Evolutionary conservation across 2,888 invertebrate genomes (phyloP), one percentile per base, ranked within the genome.

Genomic region (Ellobium chinense): DNA sequence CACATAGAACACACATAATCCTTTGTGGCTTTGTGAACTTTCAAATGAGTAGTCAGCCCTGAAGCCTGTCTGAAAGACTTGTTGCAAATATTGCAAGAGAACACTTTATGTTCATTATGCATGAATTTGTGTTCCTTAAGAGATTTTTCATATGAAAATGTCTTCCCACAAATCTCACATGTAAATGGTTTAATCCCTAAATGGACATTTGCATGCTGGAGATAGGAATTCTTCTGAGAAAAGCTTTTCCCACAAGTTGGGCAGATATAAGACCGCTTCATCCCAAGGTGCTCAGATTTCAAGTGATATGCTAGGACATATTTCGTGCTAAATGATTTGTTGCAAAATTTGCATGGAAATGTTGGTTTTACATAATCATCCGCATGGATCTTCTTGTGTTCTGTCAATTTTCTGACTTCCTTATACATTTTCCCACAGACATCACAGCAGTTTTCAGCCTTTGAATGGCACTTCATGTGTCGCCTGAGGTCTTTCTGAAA

Each of bases 11-110:
- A 93, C 1, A 87, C 86, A 84, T 91, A 91, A 72, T 92, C 92
- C 81, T 91, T 92, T 54, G 91, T 91, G 36, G 91, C 92, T 80
- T 89, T 89, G 86, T 93, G 93, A 62, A 92, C 89, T 66, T 92
- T 91, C 84, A 89, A 85, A 83, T 93, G 93, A 37, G 93, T 92
- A 21, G 90, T 86, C 31, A 93, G 87, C 58, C 93, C 92, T 27
- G 93, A 88, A 24, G 92, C 91, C 73, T 93, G 92, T 9, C 89
- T 84, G 85, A 93, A 93, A 46, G 88, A 87, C 76, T 90, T 90
- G 12, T 88, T 88, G 84, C 93, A 93, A 9, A 89, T 82, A 31
- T 86, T 87, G 84, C 93, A 93, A 66, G 87, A 89, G 86, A 93
- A 93, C 39, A 89, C 87, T 63, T 90, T 87, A 7, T 87, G 85